A percentile compares a stretch with the other conserved stretches of the same genome.
phyloP scores from a whole-genome alignment of 2,888 invertebrate species.

The Netelia melanura region DNA sequence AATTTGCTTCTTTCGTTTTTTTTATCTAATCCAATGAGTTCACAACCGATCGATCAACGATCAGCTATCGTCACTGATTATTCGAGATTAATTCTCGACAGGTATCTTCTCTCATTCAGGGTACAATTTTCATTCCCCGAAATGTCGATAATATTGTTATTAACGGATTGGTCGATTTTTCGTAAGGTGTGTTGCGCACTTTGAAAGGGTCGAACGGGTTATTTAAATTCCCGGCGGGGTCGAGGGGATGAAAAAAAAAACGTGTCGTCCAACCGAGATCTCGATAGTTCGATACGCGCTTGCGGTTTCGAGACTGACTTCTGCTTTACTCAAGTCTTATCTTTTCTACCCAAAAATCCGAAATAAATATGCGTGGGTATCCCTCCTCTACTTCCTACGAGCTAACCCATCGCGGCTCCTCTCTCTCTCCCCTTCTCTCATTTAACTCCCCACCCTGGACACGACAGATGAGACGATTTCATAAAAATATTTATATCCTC shows the following conservation, averaged over 20 bases:
- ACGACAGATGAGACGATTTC: slow-evolving; percentile 81
- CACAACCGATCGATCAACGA: too few relatives aligned
- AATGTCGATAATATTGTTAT: too few relatives aligned
- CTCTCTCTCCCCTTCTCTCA: slow-evolving; percentile 30
- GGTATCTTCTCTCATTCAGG: too few relatives aligned
- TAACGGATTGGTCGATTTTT: background rate
- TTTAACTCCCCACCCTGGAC: slow-evolving; percentile 27
- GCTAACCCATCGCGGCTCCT: slow-evolving; percentile 80
- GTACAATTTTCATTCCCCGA: too few relatives aligned
- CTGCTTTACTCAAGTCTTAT: slow-evolving; percentile 79
- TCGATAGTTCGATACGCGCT: slow-evolving; percentile 75
- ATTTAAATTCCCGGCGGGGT: background rate
- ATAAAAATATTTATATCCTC: slow-evolving; percentile 84
- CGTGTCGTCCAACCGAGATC: background rate
- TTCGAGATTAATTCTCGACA: too few relatives aligned
- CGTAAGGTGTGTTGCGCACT: background rate
- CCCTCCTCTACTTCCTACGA: slow-evolving; percentile 81
- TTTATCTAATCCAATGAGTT: too few relatives aligned
- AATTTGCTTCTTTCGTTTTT: too few relatives aligned
- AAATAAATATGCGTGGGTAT: slow-evolving; percentile 83
- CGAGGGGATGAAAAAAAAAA: background rate
- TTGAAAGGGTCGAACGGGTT: background rate
- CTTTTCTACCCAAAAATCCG: slow-evolving; percentile 83
- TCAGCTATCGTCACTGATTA: too few relatives aligned
- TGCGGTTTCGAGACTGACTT: slow-evolving; percentile 81